phyloP scores from a whole-genome alignment of 2,113 vertebrate genomes.

The Cygnus atratus region DNA sequence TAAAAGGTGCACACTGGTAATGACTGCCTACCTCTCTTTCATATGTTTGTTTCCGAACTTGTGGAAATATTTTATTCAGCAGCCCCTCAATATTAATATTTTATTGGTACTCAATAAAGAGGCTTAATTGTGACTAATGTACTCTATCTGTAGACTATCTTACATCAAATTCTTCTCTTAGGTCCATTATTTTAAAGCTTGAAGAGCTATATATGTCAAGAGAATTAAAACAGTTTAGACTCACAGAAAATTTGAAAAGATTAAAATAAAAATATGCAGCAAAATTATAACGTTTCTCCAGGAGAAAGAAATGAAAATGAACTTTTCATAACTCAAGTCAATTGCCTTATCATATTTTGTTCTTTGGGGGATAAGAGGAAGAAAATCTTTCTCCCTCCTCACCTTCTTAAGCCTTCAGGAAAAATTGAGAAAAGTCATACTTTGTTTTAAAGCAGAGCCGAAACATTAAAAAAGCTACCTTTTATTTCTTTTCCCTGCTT shows the following conservation, averaged over 20 bases:
- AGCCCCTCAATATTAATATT: conserved; percentile 1
- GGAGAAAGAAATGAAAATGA: neutral
- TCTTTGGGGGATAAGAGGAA: neutral
- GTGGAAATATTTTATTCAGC: neutral
- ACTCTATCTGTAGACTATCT: neutral
- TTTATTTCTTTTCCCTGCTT: fast-evolving
- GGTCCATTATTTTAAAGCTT: neutral
- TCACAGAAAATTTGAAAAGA: neutral
- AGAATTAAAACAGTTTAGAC: neutral
- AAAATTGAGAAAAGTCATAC: neutral
- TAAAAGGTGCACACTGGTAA: neutral
- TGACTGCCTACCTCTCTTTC: neutral
- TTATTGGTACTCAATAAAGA: neutral
- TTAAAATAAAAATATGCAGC: neutral
- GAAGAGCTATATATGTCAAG: neutral
- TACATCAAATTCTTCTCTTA: neutral
- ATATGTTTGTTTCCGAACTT: neutral
- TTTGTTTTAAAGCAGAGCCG: neutral
- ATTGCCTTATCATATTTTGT: neutral
- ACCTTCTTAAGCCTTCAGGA: neutral
- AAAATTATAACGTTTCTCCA: neutral
- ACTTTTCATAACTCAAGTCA: neutral
- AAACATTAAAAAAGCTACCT: neutral
- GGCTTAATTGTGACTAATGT: conserved; percentile 21
- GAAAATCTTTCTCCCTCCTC: neutral